Base-by-base conservation (phyloP, 2,113 vertebrate genomes). In the Choloepus hoffmanni region DNA sequence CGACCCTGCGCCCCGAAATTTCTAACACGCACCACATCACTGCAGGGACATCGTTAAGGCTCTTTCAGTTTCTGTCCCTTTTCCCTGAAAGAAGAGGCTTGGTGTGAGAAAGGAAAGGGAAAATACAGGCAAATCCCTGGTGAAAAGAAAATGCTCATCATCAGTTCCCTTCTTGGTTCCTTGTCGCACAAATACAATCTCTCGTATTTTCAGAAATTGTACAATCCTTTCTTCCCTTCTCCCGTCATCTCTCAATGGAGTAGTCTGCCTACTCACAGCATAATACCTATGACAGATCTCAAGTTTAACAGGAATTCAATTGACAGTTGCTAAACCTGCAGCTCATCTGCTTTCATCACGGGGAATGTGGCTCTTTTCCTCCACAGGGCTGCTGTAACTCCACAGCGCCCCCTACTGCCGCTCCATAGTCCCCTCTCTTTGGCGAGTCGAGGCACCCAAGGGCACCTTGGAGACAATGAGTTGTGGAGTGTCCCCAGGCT, bases 391-490 rank as follows among this genome's bases (percentile, higher is more conserved):
- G 50, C 40, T 74, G 50, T 40, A 63, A 76, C 74, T 85, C 43
- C 62, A 83, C 11, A 77, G 23, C 2, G 7, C 72, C n/a, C 67
- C 55, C 0, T 0, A 50, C 5, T 10, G 16, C 11, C 2, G 2
- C 11, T 62, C 72, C 2, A 5, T 30, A 67, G 48, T 78, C 48
- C 89, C 36, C 23, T 85, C 21, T 53, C 50, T 70, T 26, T 36
- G 33, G 12, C 9, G 28, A 90, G 28, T 26, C 16, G 1, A 33
- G 65, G n/a, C 23, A 8, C 10, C 50, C 45, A 72, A 90, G 83
- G 89, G 7, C 68, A 83, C 53, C 58, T 87, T 90, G 79, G 78
- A 10, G 43, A 21, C 5, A 84, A 9, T 68, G 76, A 94, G 18
- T 73, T 86, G 72, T 33, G 6, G 33, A 11, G 4, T 0, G 1